Percentiles rank a stretch among this genome's conserved stretches.
Evolutionary conservation across 2,113 vertebrate genomes (phyloP).

Genomic region (Clarias macrocephalus): DNA sequence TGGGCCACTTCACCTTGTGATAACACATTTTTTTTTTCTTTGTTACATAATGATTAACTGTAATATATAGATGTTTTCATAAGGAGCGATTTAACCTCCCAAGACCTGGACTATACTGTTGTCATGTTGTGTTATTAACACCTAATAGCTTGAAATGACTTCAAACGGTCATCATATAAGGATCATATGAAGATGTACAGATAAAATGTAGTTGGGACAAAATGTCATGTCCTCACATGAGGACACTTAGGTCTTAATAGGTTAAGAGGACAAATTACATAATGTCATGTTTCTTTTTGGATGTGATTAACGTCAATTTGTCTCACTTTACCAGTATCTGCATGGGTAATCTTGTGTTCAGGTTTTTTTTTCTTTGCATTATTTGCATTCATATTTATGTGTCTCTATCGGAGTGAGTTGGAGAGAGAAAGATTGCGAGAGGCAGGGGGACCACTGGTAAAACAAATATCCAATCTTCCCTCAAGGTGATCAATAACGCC

Average conservation of each 20-base stretch:
- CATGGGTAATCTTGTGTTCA: neutral
- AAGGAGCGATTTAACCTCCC: no score
- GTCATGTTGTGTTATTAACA: no score
- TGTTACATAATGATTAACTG: neutral
- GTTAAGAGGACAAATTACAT: no score
- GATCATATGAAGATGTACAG: no score
- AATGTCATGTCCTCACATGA: neutral
- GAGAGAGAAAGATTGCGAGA: constrained; percentile 8
- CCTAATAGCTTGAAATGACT: no score
- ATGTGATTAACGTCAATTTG: neutral
- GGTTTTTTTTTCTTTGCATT: neutral
- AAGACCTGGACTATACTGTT: no score
- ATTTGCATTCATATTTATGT: neutral
- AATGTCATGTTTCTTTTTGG: neutral
- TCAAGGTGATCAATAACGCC: constrained; percentile 38
- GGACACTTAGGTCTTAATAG: no score
- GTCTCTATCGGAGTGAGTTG: neutral
- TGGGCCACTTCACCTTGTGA: neutral
- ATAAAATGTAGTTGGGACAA: no score
- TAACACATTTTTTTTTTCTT: neutral
- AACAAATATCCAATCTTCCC: constrained; percentile 33
- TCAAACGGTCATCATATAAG: no score
- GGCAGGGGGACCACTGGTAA: neutral
- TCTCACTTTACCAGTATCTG: neutral
- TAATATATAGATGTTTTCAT: neutral